phyloP scores from a whole-genome alignment of 2,113 vertebrate genomes.

The Lepisosteus osseus region DNA sequence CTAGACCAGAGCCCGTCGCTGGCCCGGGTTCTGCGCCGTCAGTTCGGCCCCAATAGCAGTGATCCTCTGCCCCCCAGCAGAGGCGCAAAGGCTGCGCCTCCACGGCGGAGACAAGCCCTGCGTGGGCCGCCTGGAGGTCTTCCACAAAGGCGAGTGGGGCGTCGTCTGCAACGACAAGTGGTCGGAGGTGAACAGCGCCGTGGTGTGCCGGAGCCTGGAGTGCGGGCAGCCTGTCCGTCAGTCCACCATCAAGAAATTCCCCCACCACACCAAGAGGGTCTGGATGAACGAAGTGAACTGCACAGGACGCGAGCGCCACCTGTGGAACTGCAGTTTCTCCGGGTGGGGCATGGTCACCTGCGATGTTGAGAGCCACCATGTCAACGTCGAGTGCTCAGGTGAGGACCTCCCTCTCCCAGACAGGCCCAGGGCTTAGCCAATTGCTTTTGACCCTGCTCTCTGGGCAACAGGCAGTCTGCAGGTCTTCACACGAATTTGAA shows the following conservation, averaged over 20 bases:
- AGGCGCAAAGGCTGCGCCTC: conserved; percentile 27
- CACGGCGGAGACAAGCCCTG: conserved; percentile 19
- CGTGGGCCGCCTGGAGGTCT: conserved; percentile 43
- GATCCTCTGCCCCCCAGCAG: background rate
- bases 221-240: conserved; percentile 13
- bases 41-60: too few relatives aligned
- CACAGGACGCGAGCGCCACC: fast-evolving
- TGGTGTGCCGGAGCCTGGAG: conserved; percentile 41
- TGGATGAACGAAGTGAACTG: conserved; percentile 42
- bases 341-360: background rate
- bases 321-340: conserved; percentile 21
- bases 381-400: conserved; percentile 34
- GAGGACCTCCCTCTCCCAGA: background rate
- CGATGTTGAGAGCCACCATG: fast-evolving
- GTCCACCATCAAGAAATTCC: fast-evolving
- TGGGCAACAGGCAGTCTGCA: background rate
- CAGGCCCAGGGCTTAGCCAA: background rate
- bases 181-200: fast-evolving
- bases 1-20: too few relatives aligned
- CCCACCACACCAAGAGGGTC: fast-evolving
- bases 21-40: too few relatives aligned
- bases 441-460: background rate
- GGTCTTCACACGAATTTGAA: too few relatives aligned
- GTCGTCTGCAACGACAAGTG: conserved; percentile 34
- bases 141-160: fast-evolving